Evolutionary conservation across 2,113 vertebrate genomes (phyloP), one percentile per base, ranked within the genome.

Genomic region (Dasyurus viverrinus): DNA sequence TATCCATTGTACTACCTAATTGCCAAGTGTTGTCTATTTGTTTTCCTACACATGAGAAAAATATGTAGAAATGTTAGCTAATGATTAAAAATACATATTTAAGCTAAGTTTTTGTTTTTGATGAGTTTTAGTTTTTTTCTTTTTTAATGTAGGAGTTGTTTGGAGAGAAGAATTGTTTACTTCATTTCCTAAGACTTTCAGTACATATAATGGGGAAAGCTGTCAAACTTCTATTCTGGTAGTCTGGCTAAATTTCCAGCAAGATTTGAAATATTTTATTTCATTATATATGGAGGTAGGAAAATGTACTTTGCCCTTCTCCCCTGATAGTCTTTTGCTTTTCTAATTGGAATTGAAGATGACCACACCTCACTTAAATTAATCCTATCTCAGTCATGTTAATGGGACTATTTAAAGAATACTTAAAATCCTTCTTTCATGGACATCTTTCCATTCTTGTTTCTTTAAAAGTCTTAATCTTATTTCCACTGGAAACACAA

Each of bases 81-180:
- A 50, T 91, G 24, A 48, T 94, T 96, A 84, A 91, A 95, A 96
- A 91, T 25, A 89, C 53, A 1, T 55, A 22, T 93, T 46, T 94
- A 93, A 92, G 68, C 14, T 89, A 36, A 92, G 93, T 94, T 76
- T n/a, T 10, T 42, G 36, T 84, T 84, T 84, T 84, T 84, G 68
- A 84, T 84, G 16, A 22, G 25, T 55, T 94, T 47, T 95, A 8
- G 36, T 47, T 60, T 95, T 94, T 50, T 92, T 3, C 14, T 90
- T 68, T 96, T 95, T 95, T 92, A 6, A 57, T 94, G 52, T 93
- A 96, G 54, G 47, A 91, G 22, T 95, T 95, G 84, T 46, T 95
- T 95, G 93, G 90, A 57, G n/a, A 93, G 36, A 95, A 93, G 53
- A 90, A 76, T 91, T 52, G 19, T 95, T 94, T 89, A 53, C 90